phyloP scores from a whole-genome alignment of 2,113 vertebrate species.

The Formicarius rufipectus region DNA sequence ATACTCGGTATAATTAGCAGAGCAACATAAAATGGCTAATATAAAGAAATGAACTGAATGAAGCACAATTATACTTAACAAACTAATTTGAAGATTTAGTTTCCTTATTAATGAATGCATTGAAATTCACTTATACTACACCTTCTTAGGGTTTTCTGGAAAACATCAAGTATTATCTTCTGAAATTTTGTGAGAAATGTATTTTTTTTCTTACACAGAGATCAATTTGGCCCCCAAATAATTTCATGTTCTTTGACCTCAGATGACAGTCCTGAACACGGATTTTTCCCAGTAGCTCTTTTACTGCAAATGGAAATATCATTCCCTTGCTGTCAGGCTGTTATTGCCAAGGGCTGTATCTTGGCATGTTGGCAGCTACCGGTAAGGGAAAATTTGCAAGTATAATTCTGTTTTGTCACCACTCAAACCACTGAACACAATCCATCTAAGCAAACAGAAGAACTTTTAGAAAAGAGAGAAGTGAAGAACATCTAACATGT shows the following conservation, averaged over 20 bases:
- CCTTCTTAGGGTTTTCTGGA: background rate
- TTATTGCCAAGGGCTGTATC: conserved; percentile 5
- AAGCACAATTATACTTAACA: background rate
- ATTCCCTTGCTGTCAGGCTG: background rate
- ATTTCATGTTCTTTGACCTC: background rate
- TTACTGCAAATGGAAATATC: background rate
- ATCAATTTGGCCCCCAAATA: background rate
- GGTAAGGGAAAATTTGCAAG: background rate
- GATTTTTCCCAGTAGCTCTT: conserved; percentile 28
- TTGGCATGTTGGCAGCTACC: background rate
- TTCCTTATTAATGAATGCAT: background rate
- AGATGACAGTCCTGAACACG: background rate
- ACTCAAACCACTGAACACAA: background rate
- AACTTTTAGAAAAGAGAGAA: background rate
- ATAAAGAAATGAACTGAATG: conserved; percentile 14
- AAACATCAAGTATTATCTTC: background rate
- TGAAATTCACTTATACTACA: background rate
- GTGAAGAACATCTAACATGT: background rate
- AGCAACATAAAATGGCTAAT: background rate
- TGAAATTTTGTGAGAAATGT: background rate
- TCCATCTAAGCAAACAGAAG: background rate
- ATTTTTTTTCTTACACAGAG: background rate
- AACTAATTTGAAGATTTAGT: background rate
- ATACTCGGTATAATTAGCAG: background rate
- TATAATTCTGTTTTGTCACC: conserved; percentile 24